These are phyloP conservation scores for Luidia sarsii DNA, from an alignment of 53 echinoderm and acorn worm genomes.

Conservation along the genomic window DNA sequence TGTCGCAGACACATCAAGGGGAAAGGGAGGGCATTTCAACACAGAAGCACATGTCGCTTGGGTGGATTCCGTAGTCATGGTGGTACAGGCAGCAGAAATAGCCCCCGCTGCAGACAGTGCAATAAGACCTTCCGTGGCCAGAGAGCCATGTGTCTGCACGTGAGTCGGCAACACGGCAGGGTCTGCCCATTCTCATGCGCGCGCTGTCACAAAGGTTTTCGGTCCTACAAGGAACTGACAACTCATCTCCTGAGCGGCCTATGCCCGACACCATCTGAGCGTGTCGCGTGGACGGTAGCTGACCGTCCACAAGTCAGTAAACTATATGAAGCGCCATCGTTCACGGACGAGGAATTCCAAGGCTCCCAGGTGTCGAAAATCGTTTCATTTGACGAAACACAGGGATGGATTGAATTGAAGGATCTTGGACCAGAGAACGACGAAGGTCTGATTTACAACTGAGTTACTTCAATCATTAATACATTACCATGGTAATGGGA, in stretches of 20 bases:
- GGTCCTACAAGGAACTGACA: neutral
- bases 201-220: conserved; percentile 9
- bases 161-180: neutral
- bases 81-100: neutral
- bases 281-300: no score
- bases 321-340: neutral
- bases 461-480: no score
- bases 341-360: neutral
- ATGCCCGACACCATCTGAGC: no score
- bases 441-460: no score
- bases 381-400: neutral
- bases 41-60: neutral
- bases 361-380: neutral
- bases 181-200: neutral
- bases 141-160: neutral
- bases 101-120: neutral
- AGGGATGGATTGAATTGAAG: neutral
- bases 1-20: no score
- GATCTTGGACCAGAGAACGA: neutral
- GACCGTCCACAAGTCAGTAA: neutral
- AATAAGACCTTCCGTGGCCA: neutral
- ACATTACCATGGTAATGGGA: no score
- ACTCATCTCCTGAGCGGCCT: neutral
- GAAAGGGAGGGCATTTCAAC: neutral
- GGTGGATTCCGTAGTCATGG: neutral